These are phyloP conservation scores for Lycophotia porphyrea DNA, from an alignment of 2,888 invertebrate genomes.

Conservation along the genomic window DNA sequence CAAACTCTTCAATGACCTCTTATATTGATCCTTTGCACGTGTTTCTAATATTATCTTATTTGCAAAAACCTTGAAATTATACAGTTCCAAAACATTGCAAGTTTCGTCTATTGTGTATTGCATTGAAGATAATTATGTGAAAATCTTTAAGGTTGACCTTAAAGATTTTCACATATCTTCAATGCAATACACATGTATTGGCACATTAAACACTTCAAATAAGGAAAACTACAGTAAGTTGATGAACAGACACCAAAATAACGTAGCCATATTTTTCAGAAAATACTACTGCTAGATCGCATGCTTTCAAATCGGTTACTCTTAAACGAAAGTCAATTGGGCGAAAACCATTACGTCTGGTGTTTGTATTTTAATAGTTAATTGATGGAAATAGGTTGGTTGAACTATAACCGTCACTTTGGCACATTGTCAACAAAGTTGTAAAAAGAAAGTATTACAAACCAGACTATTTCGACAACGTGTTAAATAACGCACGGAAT, in stretches of 20 bases:
- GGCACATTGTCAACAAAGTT: conserved; percentile 50
- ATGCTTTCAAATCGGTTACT: neutral
- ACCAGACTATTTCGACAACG: conserved; percentile 6
- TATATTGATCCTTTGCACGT: neutral
- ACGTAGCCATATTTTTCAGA: neutral
- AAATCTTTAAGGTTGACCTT: conserved; percentile 1
- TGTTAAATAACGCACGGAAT: conserved; percentile 16
- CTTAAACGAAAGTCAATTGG: conserved; percentile 8
- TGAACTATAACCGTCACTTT: conserved; percentile 43
- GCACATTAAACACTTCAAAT: neutral
- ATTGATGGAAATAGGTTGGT: conserved; percentile 50
- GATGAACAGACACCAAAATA: neutral
- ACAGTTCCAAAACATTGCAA: neutral
- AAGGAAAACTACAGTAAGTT: neutral
- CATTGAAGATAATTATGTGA: neutral
- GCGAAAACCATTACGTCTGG: conserved; percentile 10
- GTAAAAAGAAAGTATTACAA: conserved; percentile 38
- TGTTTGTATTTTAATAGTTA: conserved; percentile 23
- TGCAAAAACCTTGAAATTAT: neutral
- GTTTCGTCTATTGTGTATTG: neutral
- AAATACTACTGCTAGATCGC: neutral
- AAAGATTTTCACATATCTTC: too few relatives aligned
- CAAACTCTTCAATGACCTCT: neutral
- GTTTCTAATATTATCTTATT: neutral
- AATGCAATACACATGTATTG: too few relatives aligned